Base-by-base conservation (phyloP, 2,113 vertebrate species). In the Thomomys bottae region DNA sequence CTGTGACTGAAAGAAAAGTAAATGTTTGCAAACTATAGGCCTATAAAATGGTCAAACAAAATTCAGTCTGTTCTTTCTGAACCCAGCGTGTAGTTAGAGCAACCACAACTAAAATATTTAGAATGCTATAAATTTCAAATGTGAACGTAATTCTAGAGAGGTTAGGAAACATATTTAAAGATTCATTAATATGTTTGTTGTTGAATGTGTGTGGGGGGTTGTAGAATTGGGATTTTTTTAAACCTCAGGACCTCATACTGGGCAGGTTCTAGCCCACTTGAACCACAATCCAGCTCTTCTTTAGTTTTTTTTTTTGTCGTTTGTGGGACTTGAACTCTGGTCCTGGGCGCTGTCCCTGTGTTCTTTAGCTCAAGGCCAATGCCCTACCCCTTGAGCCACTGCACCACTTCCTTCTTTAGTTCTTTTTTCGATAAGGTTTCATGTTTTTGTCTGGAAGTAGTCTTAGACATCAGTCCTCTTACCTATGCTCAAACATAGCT, bases 21-120 rank as follows among this genome's bases (percentile, higher is more conserved):
- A 88, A 66, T 79, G 17, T 32, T 68, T 92, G 40, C 20, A 82
- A 77, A 63, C 38, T 73, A 61, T 61, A 61, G 24, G 59, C 59
- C 59, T 61, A 26, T 17, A 18, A 61, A 24, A 61, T 61, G 5
- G 59, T 61, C 59, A 61, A 34, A 84, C 14, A 57, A 86, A 84
- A 68, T 38, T 38, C 42, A 40, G 24, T n/a, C 10, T 36, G 36
- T 61, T 93, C 70, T 91, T 64, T 83, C 71, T 67, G 77, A 86
- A 70, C 71, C 23, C n/a, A 73, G 10, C 32, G 24, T 64, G 21
- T n/a, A 63, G 67, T 64, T 75, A 57, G 8, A 90, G 82, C 12
- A 79, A 28, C 42, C 26, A 34, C 18, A 90, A 23, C 67, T 49
- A 86, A 87, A 75, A 83, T 94, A 32, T 30, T 82, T 30, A 68